These are phyloP conservation scores for Phymatocera aterrima DNA, from an alignment of 2,888 invertebrate species.

Conservation along the genomic window DNA sequence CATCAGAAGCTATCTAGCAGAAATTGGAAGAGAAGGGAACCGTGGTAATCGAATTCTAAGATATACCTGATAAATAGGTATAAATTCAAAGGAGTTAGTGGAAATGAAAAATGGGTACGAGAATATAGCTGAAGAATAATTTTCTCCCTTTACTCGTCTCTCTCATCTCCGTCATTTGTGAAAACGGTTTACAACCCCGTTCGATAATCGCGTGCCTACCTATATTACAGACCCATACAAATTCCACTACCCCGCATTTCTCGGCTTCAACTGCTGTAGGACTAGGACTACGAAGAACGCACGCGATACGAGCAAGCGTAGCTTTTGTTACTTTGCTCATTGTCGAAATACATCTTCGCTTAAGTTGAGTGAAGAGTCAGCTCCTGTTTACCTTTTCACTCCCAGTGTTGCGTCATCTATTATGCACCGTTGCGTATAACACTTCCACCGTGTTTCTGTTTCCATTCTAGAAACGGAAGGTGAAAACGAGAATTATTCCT, in stretches of 20 bases:
- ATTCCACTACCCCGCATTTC: no score
- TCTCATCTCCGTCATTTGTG: no score
- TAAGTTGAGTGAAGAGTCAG: constrained; percentile 21
- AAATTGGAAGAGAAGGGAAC: not conserved
- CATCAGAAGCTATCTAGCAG: constrained; percentile 27
- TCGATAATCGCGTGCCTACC: no score
- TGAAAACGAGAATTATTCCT: constrained; percentile 36
- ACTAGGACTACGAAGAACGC: not conserved
- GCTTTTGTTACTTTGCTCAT: constrained; percentile 12
- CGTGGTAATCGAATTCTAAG: not conserved
- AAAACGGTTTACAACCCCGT: no score
- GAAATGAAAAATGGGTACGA: no score
- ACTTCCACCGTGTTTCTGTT: constrained; percentile 16
- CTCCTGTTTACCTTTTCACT: constrained; percentile 21
- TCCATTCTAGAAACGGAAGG: not conserved
- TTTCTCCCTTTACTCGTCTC: no score
- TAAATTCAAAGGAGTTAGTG: not conserved
- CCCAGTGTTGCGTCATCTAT: not conserved
- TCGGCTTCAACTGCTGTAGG: not conserved
- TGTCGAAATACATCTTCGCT: not conserved
- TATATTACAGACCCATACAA: no score
- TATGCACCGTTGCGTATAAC: not conserved
- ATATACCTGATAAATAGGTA: not conserved
- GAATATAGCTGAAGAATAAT: no score
- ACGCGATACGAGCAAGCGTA: not conserved